Base-by-base conservation (phyloP, 1,140 invertebrate genomes). In the Varroa destructor region DNA sequence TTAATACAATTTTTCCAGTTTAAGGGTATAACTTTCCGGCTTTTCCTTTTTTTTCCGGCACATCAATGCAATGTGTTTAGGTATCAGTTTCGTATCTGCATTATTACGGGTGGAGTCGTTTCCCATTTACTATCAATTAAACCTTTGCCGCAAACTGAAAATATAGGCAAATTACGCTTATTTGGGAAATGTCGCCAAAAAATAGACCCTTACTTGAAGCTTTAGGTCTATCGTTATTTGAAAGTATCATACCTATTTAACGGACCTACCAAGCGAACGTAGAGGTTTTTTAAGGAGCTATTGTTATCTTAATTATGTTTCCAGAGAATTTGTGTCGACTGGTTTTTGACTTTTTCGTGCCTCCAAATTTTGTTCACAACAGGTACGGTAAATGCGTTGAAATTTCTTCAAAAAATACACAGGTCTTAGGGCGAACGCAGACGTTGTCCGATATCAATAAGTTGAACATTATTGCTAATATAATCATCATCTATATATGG, bases 321-420 rank as follows among this genome's bases (percentile, higher is more conserved):
- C 2, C 37, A 67, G 61, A 8, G 61, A 67, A 37, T 67, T 67
- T 37, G 8, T 67, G n/a, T 37, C 40, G n/a, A 37, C 40, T 12
- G 61, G 40, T 40, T 40, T 37, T 12, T 14, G 12, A 12, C 10
- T 12, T 4, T 2, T 67, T 67, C 61, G n/a, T 67, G 10, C 14
- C 61, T 37, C 61, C 40, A 40, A 40, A 67, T 37, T 2, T 40
- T 1, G 61, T 43, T 14, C 40, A 36, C 61, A 67, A 67, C 36
- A 37, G 40, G 8, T 12, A 40, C 1, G 61, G 12, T 14, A 67
- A 67, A 14, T 67, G 36, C 8, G 12, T 67, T 40, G 61, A 67
- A 40, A 67, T 67, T 36, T 43, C 14, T 46, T 67, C 61, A 12
- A 67, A 40, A 2, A 67, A 67, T 8, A 12, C 61, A 67, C 40